Conservation (phyloP, 1,140 invertebrate genomes). For the Drosophila hydei region DNA sequence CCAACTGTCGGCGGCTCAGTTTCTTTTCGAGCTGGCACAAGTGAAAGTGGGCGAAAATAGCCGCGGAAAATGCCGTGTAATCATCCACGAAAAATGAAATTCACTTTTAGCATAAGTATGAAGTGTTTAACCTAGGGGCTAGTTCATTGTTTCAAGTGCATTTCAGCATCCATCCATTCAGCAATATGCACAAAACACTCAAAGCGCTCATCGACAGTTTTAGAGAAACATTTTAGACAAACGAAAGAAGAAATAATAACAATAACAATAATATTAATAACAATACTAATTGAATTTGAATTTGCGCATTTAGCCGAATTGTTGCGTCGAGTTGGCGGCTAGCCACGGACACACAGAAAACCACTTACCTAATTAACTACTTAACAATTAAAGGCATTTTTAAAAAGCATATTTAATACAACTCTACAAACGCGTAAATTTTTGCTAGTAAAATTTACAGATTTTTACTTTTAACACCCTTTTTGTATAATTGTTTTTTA, state of each 20-base stretch:
- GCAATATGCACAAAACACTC: slow-evolving; percentile 55
- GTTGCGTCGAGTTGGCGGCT: slow-evolving; percentile 50
- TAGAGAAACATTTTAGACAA: slow-evolving; percentile 58
- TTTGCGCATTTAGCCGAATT: slow-evolving; percentile 78
- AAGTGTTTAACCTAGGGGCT: slow-evolving; percentile 31
- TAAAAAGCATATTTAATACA: slow-evolving; percentile 48
- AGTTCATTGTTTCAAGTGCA: slow-evolving; percentile 37
- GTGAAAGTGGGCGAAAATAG: slow-evolving; percentile 14
- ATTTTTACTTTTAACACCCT: slow-evolving; percentile 73
- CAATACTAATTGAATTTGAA: slow-evolving; percentile 69
- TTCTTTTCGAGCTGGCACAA: slow-evolving; percentile 69
- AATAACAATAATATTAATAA: slow-evolving; percentile 31
- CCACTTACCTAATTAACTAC: slow-evolving; percentile 51
- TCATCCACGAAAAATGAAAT: slow-evolving; percentile 9
- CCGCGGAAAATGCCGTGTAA: neutral
- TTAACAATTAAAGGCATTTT: slow-evolving; percentile 64
- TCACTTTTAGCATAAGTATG: slow-evolving; percentile 35
- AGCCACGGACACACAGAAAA: slow-evolving; percentile 21
- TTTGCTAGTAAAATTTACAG: slow-evolving; percentile 83
- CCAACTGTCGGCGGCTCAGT: slow-evolving; percentile 43
- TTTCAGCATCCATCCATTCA: slow-evolving; percentile 65
- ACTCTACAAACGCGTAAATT: slow-evolving; percentile 50
- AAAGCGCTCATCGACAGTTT: slow-evolving; percentile 48
- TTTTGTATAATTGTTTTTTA: slow-evolving; percentile 80
- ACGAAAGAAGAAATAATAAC: slow-evolving; percentile 9